Base-by-base conservation (phyloP, 2,888 invertebrate genomes). In the Seira musarum region DNA sequence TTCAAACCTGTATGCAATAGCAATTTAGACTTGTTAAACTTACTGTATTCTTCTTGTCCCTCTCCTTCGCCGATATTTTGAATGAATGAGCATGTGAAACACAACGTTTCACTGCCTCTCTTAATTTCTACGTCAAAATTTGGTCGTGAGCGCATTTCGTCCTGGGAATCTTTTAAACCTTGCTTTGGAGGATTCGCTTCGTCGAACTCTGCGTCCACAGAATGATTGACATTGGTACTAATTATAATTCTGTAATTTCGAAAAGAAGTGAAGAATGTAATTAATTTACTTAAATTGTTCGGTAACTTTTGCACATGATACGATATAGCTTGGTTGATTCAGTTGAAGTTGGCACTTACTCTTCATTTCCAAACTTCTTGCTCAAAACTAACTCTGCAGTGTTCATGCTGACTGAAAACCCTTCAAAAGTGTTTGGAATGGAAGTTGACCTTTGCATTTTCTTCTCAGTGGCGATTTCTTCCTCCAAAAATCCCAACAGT, bases 181-280 rank as follows among this genome's bases (percentile, higher is more conserved):
- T 89, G 89, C 81, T 89, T 0, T 90, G 90, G 85, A 93, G 92
- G 1, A 92, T 77, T 46, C 19, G 71, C 76, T 2, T 69, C 71
- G 21, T 53, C 13, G 19, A 21, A 68, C 13, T 95, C 95, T 0
- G 95, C 91, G 88, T 97, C 96, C 0, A 98, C 97, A 0, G 97
- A 95, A 89, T 98, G 96, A 89, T 98, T 99, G 0, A 99, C 94
- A 88, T 97, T 98, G 89, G 98, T 95, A 75, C 92, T 93, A 63
- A 98, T 92, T 69, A 91, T 91, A 82, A 96, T 92, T 83, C 94
- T 95, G 87, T 25, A 89, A 89, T 57, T 71, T n/a, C n/a, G n/a
- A n/a, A n/a, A n/a, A n/a, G n/a, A n/a, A n/a, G n/a, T n/a, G n/a
- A n/a, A n/a, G n/a, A n/a, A n/a, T n/a, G n/a, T n/a, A n/a, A 21